A percentile compares a stretch with the other conserved stretches of the same genome.
Evolutionary conservation across 2,113 vertebrate genomes (phyloP).

Genomic region (Connochaetes taurinus): DNA sequence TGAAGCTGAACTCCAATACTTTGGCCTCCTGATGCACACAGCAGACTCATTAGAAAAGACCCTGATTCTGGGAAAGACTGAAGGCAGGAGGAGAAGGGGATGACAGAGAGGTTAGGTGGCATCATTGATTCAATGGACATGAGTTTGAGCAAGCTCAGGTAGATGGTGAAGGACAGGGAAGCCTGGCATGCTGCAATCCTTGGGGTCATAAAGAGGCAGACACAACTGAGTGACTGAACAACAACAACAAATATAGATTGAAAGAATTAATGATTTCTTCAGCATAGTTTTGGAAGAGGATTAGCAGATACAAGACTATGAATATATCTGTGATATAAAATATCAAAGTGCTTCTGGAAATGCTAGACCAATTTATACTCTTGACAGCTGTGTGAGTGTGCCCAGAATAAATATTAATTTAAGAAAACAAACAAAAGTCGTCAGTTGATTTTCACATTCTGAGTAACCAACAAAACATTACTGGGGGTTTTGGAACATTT

Average conservation of each 20-base stretch:
- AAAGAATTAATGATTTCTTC: not conserved
- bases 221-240: not conserved
- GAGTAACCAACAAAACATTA: not conserved
- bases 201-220: not conserved
- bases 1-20: not conserved
- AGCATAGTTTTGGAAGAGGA: not conserved
- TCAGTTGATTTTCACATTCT: not conserved
- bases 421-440: not conserved
- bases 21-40: not conserved
- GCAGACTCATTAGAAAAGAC: not conserved
- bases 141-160: not conserved
- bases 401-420: not conserved
- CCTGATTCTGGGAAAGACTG: not conserved
- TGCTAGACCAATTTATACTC: not conserved
- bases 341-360: not conserved
- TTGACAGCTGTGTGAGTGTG: not conserved
- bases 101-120: not conserved
- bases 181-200: not conserved
- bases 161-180: not conserved
- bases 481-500: not conserved
- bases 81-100: not conserved
- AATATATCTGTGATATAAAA: not conserved
- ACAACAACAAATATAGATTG: not conserved
- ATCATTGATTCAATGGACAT: not conserved
- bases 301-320: not conserved